These are phyloP conservation scores for Scaptomyza polygonia DNA, from an alignment of 2,888 invertebrate species.

Conservation along the genomic window DNA sequence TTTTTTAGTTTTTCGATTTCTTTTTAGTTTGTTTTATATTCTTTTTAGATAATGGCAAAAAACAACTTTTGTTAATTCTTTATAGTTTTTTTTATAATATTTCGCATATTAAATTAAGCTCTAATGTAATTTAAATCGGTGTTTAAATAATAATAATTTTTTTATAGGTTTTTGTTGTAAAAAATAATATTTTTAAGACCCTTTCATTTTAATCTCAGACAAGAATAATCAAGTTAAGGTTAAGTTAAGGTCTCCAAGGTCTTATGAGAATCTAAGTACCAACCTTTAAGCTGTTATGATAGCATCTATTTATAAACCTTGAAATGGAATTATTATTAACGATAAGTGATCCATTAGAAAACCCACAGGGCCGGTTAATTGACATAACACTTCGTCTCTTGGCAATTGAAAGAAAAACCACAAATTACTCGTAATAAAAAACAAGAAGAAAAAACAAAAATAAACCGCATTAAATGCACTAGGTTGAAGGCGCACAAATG, in stretches of 20 bases:
- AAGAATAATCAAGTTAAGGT: background rate
- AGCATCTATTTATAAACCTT: constrained; percentile 14
- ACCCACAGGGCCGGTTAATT: constrained; percentile 15
- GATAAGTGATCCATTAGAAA: background rate
- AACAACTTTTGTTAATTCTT: too few species aligned
- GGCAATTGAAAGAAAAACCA: constrained; percentile 13
- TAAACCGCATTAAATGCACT: constrained; percentile 16
- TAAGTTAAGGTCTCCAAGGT: background rate
- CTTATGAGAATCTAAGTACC: background rate
- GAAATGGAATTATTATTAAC: constrained; percentile 7
- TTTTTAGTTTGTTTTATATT: too few species aligned
- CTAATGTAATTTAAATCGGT: too few species aligned
- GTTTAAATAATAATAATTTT: too few species aligned
- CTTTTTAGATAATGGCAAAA: too few species aligned
- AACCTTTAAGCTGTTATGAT: background rate
- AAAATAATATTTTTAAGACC: background rate
- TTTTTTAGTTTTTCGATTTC: too few species aligned
- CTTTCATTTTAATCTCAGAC: background rate
- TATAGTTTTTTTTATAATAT: too few species aligned
- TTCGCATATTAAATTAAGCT: too few species aligned
- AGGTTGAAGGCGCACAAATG: constrained; percentile 21
- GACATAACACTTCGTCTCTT: constrained; percentile 8
- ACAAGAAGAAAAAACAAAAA: constrained; percentile 42
- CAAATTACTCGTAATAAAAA: constrained; percentile 31
- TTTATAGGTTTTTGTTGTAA: too few species aligned